Evolutionary conservation across 1,140 invertebrate species (phyloP).

Genomic region (Drosophila mayri): DNA sequence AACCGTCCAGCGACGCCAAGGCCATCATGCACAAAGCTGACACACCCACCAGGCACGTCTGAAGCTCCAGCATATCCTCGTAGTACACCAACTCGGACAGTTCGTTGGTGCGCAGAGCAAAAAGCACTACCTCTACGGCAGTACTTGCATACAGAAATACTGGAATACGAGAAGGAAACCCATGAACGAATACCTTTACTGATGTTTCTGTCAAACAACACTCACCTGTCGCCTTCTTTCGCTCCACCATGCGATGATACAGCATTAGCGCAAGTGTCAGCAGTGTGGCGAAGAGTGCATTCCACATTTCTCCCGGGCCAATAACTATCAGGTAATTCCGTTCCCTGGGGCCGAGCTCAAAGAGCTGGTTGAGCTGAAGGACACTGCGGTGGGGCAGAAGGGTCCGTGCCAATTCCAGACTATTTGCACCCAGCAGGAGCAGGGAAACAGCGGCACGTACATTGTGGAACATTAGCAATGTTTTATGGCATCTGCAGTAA

Average conservation of each 20-base stretch:
- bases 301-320: constrained; percentile 63
- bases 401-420: constrained; percentile 67
- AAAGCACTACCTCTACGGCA: constrained; percentile 58
- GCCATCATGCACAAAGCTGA: constrained; percentile 53
- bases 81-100: constrained; percentile 69
- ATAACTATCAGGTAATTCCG: constrained; percentile 67
- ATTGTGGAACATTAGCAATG: constrained; percentile 81
- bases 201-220: constrained; percentile 8
- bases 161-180: constrained; percentile 31
- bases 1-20: constrained; percentile 63
- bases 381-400: constrained; percentile 53
- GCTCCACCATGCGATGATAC: constrained; percentile 78
- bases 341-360: constrained; percentile 41
- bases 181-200: constrained; percentile 1
- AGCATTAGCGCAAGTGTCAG: constrained; percentile 77
- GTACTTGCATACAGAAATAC: constrained; percentile 72
- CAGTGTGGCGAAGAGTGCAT: constrained; percentile 59
- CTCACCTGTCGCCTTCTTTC: constrained; percentile 75
- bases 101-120: constrained; percentile 66
- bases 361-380: constrained; percentile 49
- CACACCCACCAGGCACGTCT: constrained; percentile 54
- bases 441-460: constrained; percentile 68
- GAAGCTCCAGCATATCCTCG: constrained; percentile 67
- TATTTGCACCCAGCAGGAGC: constrained; percentile 70
- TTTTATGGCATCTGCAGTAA: constrained; percentile 75